Evolutionary conservation across 2,113 vertebrate genomes (phyloP), one percentile per base, ranked within the genome.

Genomic region (Piaya cayana): DNA sequence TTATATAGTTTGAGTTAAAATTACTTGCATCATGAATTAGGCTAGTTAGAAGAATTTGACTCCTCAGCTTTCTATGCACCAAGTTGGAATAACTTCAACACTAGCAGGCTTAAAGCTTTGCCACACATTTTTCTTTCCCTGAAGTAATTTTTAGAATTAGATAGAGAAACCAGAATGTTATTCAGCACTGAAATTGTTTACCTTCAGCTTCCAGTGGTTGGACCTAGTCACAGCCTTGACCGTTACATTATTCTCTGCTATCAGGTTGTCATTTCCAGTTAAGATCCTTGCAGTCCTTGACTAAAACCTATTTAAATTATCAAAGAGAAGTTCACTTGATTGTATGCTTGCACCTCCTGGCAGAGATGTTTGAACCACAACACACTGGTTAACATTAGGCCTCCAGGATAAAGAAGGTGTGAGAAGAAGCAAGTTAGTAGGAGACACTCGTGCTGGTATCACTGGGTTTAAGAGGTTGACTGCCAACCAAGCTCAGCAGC

Each of bases 301-400:
- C 2, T 5, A 62, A 93, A 63, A 4, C 2, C 1, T 1, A 42
- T 88, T 78, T 32, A 67, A 21, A 5, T 88, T 63, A 30, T 20
- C 27, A 49, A 30, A 60, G 39, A 50, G 25, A 88, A 43, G 2
- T 50, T 74, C 55, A 68, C 8, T 76, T 79, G 29, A 49, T 43
- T 2, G 1, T 22, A 5, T 27, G 5, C 39, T 88, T 74, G 13
- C 12, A 47, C 2, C 8, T 60, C 15, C 13, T 67, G 1, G 1
- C 27, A 77, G 36, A 65, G 6, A 5, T 52, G 19, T 45, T 65
- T 58, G 58, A 76, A 60, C 36, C 47, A 3, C 8, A 55, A 18
- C 7, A 19, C 2, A 1, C 14, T 50, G 12, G 5, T 47, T 64
- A 78, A 4, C 3, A 4, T 86, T 72, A 49, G 20, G 5, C 64